Conservation (phyloP, 2,888 invertebrate genomes). For the Ormyrus labotus region DNA sequence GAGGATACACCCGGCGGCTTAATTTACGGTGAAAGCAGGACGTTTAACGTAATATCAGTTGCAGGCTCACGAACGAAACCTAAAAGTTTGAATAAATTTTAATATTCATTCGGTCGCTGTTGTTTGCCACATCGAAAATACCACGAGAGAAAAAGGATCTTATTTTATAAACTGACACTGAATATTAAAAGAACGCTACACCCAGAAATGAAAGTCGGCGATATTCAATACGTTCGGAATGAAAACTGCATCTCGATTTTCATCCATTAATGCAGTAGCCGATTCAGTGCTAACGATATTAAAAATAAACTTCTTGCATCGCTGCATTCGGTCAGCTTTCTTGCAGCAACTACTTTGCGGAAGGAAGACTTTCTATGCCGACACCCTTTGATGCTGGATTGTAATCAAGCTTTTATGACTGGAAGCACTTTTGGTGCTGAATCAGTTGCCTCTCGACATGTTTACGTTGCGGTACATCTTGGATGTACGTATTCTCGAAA, state of each 20-base stretch:
- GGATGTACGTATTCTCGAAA: no score
- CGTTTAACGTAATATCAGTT: conserved; percentile 9
- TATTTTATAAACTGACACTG: conserved; percentile 1
- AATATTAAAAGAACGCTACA: conserved; percentile 21
- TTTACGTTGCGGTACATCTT: neutral
- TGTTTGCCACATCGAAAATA: neutral
- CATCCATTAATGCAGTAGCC: neutral
- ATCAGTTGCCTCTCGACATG: conserved; percentile 1
- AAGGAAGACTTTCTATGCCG: neutral
- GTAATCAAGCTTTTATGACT: neutral
- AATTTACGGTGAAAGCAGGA: conserved; percentile 38
- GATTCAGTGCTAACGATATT: neutral
- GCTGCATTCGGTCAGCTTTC: no score
- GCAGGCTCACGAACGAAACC: neutral
- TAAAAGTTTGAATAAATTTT: conserved; percentile 32
- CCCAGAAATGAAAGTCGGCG: conserved; percentile 32
- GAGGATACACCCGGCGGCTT: conserved; percentile 17
- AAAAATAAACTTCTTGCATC: no score
- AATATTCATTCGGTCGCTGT: neutral
- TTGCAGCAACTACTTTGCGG: neutral
- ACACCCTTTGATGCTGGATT: neutral
- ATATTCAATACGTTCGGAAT: conserved; percentile 16
- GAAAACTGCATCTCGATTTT: conserved; percentile 31
- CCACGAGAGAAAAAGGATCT: conserved; percentile 13
- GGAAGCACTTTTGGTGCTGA: conserved; percentile 15